Evolutionary conservation across 2,797 vertebrate genomes (phyloP).

Genomic region (Chelon labrosus): DNA sequence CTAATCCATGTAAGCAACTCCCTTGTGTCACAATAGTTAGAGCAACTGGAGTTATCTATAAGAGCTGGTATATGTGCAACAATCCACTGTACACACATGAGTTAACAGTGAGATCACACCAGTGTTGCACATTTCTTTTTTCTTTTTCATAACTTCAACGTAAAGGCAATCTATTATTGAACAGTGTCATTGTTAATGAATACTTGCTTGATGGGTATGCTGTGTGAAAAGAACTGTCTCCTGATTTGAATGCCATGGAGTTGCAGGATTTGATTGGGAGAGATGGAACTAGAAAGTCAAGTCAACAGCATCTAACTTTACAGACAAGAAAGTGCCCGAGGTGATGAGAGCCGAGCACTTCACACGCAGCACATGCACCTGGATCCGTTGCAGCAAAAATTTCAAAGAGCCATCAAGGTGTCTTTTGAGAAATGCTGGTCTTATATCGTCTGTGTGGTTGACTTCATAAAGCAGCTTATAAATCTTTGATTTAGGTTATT

Average conservation of each 20-base stretch:
- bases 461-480: conserved; percentile 13
- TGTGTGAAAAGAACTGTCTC: background rate
- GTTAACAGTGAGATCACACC: background rate
- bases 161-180: background rate
- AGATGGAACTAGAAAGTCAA: background rate
- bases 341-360: conserved; percentile 24
- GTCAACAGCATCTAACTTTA: background rate
- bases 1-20: background rate
- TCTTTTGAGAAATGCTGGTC: conserved; percentile 12
- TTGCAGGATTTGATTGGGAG: background rate
- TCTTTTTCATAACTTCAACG: background rate
- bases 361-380: conserved; percentile 22
- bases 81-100: background rate
- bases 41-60: too few relatives aligned
- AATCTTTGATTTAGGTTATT: conserved; percentile 6
- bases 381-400: background rate
- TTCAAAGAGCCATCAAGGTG: conserved; percentile 23
- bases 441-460: background rate
- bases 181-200: background rate
- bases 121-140: background rate
- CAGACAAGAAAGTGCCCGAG: background rate
- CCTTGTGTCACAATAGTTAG: too few relatives aligned
- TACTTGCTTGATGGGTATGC: background rate
- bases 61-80: background rate
- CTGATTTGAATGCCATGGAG: background rate